Percentiles rank a stretch among this genome's conserved stretches.
Conservation (phyloP, 2,888 invertebrate species). For the Brassicogethes aeneus region DNA sequence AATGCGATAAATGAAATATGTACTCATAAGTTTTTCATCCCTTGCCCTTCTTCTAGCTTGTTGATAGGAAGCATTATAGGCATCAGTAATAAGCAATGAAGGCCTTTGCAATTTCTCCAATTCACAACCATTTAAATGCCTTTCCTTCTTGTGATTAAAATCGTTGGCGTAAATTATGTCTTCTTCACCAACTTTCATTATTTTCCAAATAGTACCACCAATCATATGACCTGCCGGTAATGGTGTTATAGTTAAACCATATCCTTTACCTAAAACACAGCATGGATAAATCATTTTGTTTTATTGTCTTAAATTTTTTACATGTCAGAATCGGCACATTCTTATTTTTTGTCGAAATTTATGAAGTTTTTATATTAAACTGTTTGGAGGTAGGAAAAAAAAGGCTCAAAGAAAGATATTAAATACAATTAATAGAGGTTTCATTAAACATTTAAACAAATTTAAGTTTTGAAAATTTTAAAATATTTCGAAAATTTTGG, state of each 20-base stretch:
- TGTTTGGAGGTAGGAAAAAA: too few relatives aligned
- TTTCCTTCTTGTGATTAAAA: conserved; percentile 97
- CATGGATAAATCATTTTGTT: too few relatives aligned
- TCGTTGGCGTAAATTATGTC: conserved; percentile 98
- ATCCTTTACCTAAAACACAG: conserved; percentile 82
- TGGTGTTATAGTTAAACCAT: conserved; percentile 91
- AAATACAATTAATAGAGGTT: too few relatives aligned
- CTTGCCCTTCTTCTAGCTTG: conserved; percentile 82
- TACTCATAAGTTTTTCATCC: conserved; percentile 95
- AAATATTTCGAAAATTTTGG: too few relatives aligned
- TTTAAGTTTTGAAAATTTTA: too few relatives aligned
- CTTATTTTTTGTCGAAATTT: too few relatives aligned
- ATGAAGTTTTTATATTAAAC: too few relatives aligned
- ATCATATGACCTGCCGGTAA: conserved; percentile 96
- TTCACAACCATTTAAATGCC: conserved; percentile 94
- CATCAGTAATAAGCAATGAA: conserved; percentile 89
- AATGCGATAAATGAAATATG: conserved; percentile 28
- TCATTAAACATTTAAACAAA: too few relatives aligned
- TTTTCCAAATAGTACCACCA: conserved; percentile 98
- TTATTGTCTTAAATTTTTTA: neutral
- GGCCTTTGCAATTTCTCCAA: conserved; percentile 85
- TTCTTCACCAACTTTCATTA: conserved; percentile 95
- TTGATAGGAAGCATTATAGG: conserved; percentile 89
- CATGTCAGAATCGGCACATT: too few relatives aligned
- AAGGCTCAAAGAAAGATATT: too few relatives aligned